Base-by-base conservation (phyloP, 2,888 invertebrate genomes). In the Pandemis heparana region DNA sequence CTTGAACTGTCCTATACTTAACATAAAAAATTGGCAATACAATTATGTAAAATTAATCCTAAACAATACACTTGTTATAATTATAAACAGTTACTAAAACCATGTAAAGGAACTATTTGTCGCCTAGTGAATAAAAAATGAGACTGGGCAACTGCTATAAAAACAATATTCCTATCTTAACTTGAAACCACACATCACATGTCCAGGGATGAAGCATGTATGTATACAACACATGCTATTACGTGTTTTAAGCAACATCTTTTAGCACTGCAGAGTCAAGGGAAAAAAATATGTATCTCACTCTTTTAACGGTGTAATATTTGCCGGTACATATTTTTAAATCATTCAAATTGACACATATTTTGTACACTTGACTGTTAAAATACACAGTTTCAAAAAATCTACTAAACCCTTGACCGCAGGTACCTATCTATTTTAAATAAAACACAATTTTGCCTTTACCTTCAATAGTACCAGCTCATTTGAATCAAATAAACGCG, bases 51-150 rank as follows among this genome's bases (percentile, higher is more conserved):
- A 14, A 60, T 60, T 60, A 39, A 38, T 38, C 8, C 14, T 60
- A 60, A 60, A 32, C 32, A 39, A 60, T 60, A 38, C 38, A 38
- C 14, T 39, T n/a, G 60, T 59, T 56, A 59, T 60, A 39, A 60
- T 59, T 56, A 59, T 60, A 39, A 60, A 60, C n/a, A 60, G 18
- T 60, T 38, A 7, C 18, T n/a, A 60, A n/a, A 39, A 60, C 39
- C 59, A 59, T n/a, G 60, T 60, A n/a, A 5, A 39, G 38, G 32
- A 60, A 56, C 56, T 23, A 23, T 23, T 56, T 56, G 23, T 56
- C 12, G 18, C 65, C 79, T 81, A 81, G 81, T 89, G 87, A 88
- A 86, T 89, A 87, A 87, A 88, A 87, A 87, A 84, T 51, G 6
- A 38, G 48, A 51, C 18, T 0, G 23, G 51, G 51, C 65, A 51